Evolutionary conservation across 2,888 invertebrate genomes (phyloP), one percentile per base, ranked within the genome.

Genomic region (Epistrophella euchroma): DNA sequence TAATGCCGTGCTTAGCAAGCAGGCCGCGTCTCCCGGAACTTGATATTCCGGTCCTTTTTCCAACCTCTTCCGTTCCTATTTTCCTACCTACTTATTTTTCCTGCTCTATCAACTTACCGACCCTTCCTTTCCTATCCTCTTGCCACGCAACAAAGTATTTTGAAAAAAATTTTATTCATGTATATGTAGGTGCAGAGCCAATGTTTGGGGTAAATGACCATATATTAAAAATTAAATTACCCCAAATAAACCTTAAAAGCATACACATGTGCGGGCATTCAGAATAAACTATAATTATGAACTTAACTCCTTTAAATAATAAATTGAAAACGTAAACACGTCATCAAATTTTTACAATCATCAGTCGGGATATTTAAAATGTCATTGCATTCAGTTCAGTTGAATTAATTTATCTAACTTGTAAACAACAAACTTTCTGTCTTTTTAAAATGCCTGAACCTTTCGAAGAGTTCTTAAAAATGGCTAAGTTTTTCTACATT

Each of bases 401-500:
- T 35, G 2, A 17, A 35, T 11, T 2, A 19, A 19, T 58, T 58
- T 3, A 35, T 58, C 35, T 19, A 11, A 37, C 58, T 60, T 60
- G 58, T 22, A 40, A 37, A 37, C 58, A 60, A 60, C 58, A 9
- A n/a, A 3, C 43, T 58, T 5, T 35, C 35, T 22, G 5, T 6
- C 13, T 50, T 50, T 50, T 2, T 2, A 50, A 64, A 55, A 66
- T 66, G 66, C 13, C 35, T 17, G 10, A 19, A 22, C 32, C 60
- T 1, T 77, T 90, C 10, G 50, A 87, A 4, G 62, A 64, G 2
- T 91, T 91, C 52, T 84, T 90, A 4, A 80, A 77, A 4, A 89
- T 85, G 28, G 89, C 90, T 0, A 88, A 90, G 64, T 40, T 82
- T 0, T 89, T 90, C 55, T 90, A 89, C 55, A 71, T 88, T 4